A percentile compares a stretch with the other conserved stretches of the same genome.
Evolutionary conservation across 2,888 invertebrate genomes (phyloP).

Genomic region (Dendrolimus pini): DNA sequence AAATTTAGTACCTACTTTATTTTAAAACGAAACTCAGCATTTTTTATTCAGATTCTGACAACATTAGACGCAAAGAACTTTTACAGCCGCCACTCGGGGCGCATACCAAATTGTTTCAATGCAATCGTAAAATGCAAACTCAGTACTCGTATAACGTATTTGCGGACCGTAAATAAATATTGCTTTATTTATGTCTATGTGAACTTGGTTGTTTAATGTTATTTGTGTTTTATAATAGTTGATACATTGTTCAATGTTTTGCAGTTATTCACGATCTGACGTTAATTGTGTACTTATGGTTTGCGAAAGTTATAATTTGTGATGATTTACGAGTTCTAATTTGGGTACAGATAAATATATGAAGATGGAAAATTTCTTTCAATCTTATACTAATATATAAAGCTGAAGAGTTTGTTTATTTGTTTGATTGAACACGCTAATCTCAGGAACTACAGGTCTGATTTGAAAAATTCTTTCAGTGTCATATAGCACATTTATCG

Average conservation of each 20-base stretch:
- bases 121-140: conserved; percentile 63
- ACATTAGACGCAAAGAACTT: conserved; percentile 27
- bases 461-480: no score
- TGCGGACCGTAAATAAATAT: conserved; percentile 43
- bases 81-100: conserved; percentile 44
- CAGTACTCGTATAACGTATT: conserved; percentile 31
- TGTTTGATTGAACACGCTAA: no score
- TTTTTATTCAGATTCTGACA: not conserved
- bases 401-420: no score
- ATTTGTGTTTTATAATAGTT: not conserved
- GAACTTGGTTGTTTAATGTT: conserved; percentile 4
- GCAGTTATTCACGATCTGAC: not conserved
- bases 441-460: no score
- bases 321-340: no score
- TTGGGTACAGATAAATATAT: no score
- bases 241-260: conserved; percentile 7
- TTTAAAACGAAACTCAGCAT: not conserved
- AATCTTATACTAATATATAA: no score
- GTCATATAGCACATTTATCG: no score
- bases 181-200: conserved; percentile 24
- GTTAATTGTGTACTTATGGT: no score
- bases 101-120: conserved; percentile 65
- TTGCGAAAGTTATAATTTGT: no score
- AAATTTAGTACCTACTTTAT: no score
- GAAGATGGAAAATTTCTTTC: no score